A percentile compares a stretch with the other conserved stretches of the same genome.
Conservation (phyloP, 2,888 invertebrate species). For the Oscheius onirici region DNA sequence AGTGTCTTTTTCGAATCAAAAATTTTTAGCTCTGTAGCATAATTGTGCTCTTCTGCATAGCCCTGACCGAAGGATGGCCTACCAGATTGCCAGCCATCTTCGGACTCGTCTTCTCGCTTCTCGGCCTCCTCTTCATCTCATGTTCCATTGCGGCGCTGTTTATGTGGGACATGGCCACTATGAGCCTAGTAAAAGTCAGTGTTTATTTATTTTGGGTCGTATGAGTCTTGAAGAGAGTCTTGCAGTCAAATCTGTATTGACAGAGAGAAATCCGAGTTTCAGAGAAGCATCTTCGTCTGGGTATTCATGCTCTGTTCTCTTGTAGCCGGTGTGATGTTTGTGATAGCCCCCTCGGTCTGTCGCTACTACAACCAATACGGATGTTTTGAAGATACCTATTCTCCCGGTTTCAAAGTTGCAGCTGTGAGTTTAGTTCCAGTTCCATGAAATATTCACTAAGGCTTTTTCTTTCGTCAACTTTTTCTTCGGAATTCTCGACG, state of each 20-base stretch:
- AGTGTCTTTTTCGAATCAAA: not conserved
- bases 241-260: not conserved
- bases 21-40: slow-evolving; percentile 29
- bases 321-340: slow-evolving; percentile 26
- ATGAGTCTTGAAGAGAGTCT: too few species aligned
- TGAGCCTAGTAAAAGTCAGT: slow-evolving; percentile 25
- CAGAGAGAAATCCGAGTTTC: not conserved
- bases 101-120: slow-evolving; percentile 28
- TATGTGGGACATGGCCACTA: slow-evolving; percentile 24
- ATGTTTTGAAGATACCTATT: slow-evolving; percentile 33
- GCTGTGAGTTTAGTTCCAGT: slow-evolving; percentile 27
- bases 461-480: slow-evolving; percentile 37
- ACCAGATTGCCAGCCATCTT: slow-evolving; percentile 28
- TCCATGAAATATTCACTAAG: not conserved
- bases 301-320: slow-evolving; percentile 30
- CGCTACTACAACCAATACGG: slow-evolving; percentile 36
- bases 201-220: not conserved
- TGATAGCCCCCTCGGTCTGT: slow-evolving; percentile 29
- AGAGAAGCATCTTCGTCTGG: slow-evolving; percentile 34
- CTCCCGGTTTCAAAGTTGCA: slow-evolving; percentile 36
- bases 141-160: slow-evolving; percentile 32
- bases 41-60: slow-evolving; percentile 30
- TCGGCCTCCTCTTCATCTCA: slow-evolving; percentile 29
- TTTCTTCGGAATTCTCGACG: slow-evolving; percentile 34
- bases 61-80: slow-evolving; percentile 31